phyloP scores from a whole-genome alignment of 1,140 invertebrate species.

The Hyles euphorbiae region DNA sequence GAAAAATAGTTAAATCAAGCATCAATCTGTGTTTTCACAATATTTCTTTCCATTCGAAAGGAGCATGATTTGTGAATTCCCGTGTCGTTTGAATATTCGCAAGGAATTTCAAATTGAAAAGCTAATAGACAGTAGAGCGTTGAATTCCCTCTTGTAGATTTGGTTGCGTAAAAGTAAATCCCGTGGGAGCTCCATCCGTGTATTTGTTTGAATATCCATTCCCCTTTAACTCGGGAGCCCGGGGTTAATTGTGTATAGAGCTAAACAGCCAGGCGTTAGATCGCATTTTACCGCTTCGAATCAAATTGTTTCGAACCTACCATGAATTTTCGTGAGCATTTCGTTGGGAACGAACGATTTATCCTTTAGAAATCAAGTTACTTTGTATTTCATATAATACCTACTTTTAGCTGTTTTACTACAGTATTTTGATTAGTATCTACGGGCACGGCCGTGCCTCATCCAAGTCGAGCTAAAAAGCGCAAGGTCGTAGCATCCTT shows the following conservation, averaged over 20 bases:
- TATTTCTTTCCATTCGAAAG: no score
- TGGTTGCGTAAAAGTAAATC: conserved; percentile 5
- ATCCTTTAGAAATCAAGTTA: no score
- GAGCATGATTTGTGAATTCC: no score
- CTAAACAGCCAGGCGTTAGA: conserved; percentile 7
- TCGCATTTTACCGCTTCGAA: conserved; percentile 7
- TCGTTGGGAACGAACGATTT: not conserved
- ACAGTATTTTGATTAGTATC: no score
- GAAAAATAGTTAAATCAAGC: no score
- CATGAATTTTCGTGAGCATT: not conserved
- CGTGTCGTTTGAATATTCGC: no score
- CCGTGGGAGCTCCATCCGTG: conserved; percentile 3
- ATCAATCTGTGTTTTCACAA: no score
- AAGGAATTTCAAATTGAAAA: no score
- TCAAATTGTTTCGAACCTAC: conserved; percentile 5
- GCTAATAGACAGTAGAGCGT: not conserved
- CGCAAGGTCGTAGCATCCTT: no score
- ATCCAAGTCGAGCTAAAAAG: no score
- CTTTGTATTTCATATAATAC: not conserved
- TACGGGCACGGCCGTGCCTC: no score
- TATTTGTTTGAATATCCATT: conserved; percentile 11
- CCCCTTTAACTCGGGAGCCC: conserved; percentile 6
- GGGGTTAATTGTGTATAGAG: conserved; percentile 16
- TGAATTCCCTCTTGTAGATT: conserved; percentile 1
- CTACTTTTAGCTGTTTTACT: no score